A percentile compares a stretch with the other conserved stretches of the same genome.
These are phyloP conservation scores for Drosophila mimetica DNA, from an alignment of 2,888 invertebrate genomes.

Conservation along the genomic window DNA sequence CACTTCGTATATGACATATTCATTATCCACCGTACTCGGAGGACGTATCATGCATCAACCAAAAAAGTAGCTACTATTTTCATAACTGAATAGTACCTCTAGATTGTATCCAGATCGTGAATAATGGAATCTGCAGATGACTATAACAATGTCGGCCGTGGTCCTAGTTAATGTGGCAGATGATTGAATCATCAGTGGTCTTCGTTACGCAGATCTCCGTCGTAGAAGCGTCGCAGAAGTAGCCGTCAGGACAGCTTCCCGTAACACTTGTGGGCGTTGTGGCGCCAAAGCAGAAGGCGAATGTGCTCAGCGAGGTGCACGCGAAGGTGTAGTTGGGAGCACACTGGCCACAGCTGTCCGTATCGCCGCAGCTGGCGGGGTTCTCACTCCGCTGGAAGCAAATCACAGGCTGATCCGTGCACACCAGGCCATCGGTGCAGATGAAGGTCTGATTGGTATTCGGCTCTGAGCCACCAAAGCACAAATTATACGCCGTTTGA, in stretches of 20 bases:
- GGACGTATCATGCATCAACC: no score
- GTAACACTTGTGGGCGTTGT: slow-evolving; percentile 57
- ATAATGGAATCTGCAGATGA: no score
- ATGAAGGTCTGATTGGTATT: slow-evolving; percentile 67
- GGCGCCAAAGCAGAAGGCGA: slow-evolving; percentile 81
- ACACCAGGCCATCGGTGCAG: slow-evolving; percentile 77
- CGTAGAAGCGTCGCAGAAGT: slow-evolving; percentile 74
- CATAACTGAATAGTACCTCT: no score
- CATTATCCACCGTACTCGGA: no score
- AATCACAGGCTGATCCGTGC: slow-evolving; percentile 74
- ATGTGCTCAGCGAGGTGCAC: slow-evolving; percentile 77
- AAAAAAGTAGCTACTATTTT: no score
- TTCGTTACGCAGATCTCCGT: slow-evolving; percentile 68
- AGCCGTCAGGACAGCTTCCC: slow-evolving; percentile 74
- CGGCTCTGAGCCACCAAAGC: slow-evolving; percentile 71
- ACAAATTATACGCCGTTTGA: slow-evolving; percentile 75
- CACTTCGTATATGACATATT: no score
- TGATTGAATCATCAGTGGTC: slow-evolving; percentile 51
- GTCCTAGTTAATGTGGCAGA: slow-evolving; percentile 48
- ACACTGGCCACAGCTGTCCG: slow-evolving; percentile 76
- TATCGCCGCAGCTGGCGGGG: slow-evolving; percentile 80
- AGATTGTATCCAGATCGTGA: no score
- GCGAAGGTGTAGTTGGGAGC: slow-evolving; percentile 75
- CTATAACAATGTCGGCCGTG: no score
- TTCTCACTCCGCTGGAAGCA: slow-evolving; percentile 78